Base-by-base conservation (phyloP, 2,888 invertebrate genomes). In the Oscheius sp. region DNA sequence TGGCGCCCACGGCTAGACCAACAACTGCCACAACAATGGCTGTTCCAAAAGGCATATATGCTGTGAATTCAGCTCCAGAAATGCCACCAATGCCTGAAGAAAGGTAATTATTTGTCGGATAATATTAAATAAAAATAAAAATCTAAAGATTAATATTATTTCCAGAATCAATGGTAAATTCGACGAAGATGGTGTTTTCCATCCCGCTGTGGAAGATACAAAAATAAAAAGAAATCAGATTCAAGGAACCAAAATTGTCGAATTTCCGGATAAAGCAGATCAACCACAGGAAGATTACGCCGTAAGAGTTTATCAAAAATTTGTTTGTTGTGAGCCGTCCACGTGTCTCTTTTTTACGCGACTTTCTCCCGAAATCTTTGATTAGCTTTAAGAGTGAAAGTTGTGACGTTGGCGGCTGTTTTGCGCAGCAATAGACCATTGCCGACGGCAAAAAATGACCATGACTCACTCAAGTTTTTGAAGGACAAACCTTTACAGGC, bases 61-160 rank as follows among this genome's bases (percentile, higher is more conserved):
- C 54, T 2, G 49, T 65, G 6, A 65, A 65, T 44, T 36, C 65
- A 6, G 56, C 49, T 8, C 65, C 65, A 1, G 65, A 65, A 33
- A 65, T 65, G 65, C 65, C 65, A n/a, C 65, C 65, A 2, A 22
- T 41, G 30, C 65, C 65, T 22, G 65, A 65, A 38, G 65, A 65
- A 36, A 65, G 54, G 54, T 44, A 9, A 26, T 12, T 57, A 26
- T 17, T 38, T 30, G 17, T 24, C 47, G 47, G n/a, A 6, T n/a
- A n/a, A n/a, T n/a, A n/a, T n/a, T n/a, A n/a, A n/a, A n/a, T n/a
- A n/a, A n/a, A n/a, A n/a, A n/a, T n/a, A n/a, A n/a, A n/a, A n/a
- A n/a, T n/a, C n/a, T n/a, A n/a, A n/a, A n/a, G n/a, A n/a, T n/a
- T n/a, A n/a, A n/a, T n/a, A n/a, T 30, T 24, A n/a, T 61, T 17